phyloP scores from a whole-genome alignment of 2,888 invertebrate species.

The Drosophila aldrichi region DNA sequence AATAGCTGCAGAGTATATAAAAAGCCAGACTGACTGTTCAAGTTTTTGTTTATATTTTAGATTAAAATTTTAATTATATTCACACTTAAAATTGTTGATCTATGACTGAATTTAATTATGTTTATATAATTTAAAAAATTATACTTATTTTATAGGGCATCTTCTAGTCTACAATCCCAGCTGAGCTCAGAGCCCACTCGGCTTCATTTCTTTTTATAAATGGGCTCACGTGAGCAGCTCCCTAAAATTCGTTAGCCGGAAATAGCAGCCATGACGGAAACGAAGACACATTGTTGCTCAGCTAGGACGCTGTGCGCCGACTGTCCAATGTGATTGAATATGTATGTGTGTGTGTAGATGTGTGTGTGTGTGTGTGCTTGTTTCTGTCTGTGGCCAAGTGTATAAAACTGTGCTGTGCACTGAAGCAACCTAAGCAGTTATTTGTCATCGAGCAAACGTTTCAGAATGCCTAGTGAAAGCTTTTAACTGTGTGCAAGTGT shows the following conservation, averaged over 20 bases:
- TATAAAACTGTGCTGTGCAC: conserved; percentile 21
- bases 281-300: conserved; percentile 73
- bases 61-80: not conserved
- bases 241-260: conserved; percentile 72
- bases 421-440: conserved; percentile 60
- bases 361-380: conserved; percentile 11
- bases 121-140: no score
- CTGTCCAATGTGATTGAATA: conserved; percentile 19
- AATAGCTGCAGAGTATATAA: no score
- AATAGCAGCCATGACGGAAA: conserved; percentile 76
- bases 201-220: conserved; percentile 51
- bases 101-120: not conserved
- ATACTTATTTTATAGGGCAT: conserved; percentile 5
- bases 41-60: not conserved
- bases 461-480: conserved; percentile 49
- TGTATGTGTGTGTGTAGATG: not conserved
- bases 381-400: conserved; percentile 14
- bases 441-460: conserved; percentile 67
- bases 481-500: conserved; percentile 33
- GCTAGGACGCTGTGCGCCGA: conserved; percentile 33
- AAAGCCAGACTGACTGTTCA: no score
- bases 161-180: not conserved
- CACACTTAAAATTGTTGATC: no score
- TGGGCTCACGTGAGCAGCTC: conserved; percentile 41
- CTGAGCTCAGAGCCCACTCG: not conserved